Evolutionary conservation across 2,888 invertebrate genomes (phyloP).

Genomic region (Nyleta sp.): DNA sequence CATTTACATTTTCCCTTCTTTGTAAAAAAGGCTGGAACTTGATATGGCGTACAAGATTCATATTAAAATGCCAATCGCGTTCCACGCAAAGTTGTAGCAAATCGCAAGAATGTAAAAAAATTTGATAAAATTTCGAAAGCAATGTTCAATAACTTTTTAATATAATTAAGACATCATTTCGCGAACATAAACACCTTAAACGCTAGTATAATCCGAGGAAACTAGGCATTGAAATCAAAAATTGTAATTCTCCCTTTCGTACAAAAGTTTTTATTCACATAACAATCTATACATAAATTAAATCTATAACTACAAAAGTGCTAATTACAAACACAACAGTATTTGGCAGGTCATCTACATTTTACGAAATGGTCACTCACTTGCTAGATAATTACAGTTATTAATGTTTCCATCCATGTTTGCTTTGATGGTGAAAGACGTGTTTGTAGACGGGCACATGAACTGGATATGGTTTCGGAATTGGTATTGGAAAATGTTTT

Average conservation of each 20-base stretch:
- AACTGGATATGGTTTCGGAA: conserved; percentile 85
- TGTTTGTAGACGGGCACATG: conserved; percentile 85
- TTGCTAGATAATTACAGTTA: conserved; percentile 33
- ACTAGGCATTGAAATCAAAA: not conserved
- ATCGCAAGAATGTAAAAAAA: too few species aligned
- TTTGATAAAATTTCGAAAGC: too few species aligned
- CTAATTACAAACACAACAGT: conserved; percentile 43
- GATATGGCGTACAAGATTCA: too few species aligned
- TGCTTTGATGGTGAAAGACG: conserved; percentile 79
- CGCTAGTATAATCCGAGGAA: too few species aligned
- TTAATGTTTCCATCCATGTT: conserved; percentile 77
- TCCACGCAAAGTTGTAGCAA: too few species aligned
- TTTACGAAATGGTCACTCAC: conserved; percentile 25
- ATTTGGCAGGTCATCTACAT: conserved; percentile 48
- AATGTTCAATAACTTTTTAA: too few species aligned
- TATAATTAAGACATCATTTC: too few species aligned
- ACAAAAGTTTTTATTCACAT: conserved; percentile 37
- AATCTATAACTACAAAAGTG: conserved; percentile 14
- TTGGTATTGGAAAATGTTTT: conserved; percentile 84
- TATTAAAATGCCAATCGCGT: too few species aligned
- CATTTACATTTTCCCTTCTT: too few species aligned
- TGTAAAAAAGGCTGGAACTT: too few species aligned
- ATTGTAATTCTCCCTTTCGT: not conserved
- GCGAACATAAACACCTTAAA: too few species aligned
- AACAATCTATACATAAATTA: conserved; percentile 50